These are phyloP conservation scores for Tethya wilhelma DNA, from an alignment of 37 sponge, comb jelly and placozoan genomes.

Conservation along the genomic window DNA sequence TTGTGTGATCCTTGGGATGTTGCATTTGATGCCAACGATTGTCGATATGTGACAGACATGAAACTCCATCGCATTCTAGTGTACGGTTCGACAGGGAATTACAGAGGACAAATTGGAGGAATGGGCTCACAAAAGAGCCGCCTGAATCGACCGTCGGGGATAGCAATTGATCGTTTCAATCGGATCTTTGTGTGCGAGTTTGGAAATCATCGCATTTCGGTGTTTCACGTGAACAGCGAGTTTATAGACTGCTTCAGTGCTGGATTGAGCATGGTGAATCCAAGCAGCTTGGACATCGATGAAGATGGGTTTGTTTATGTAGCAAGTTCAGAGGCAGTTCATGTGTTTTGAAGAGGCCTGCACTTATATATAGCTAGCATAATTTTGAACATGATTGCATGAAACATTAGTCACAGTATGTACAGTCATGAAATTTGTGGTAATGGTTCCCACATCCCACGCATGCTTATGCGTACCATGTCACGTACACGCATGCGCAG, in stretches of 20 bases:
- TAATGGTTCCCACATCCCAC: too few relatives aligned
- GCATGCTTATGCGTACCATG: too few relatives aligned
- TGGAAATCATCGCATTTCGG: slow-evolving; percentile 63
- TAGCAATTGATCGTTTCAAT: slow-evolving; percentile 52
- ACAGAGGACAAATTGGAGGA: slow-evolving; percentile 55
- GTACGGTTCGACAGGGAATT: slow-evolving; percentile 31
- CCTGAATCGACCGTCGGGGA: slow-evolving; percentile 61
- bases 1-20: slow-evolving; percentile 62
- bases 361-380: too few relatives aligned
- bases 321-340: slow-evolving; percentile 35
- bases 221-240: slow-evolving; percentile 59
- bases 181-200: slow-evolving; percentile 62
- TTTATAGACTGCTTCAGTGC: slow-evolving; percentile 67
- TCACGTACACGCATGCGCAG: too few relatives aligned
- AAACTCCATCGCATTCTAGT: slow-evolving; percentile 49
- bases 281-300: slow-evolving; percentile 48
- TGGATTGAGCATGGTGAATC: slow-evolving; percentile 68
- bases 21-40: slow-evolving; percentile 50
- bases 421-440: too few relatives aligned
- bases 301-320: slow-evolving; percentile 66
- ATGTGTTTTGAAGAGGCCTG: slow-evolving; percentile 50
- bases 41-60: slow-evolving; percentile 54
- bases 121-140: slow-evolving; percentile 59
- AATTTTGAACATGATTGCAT: too few relatives aligned
- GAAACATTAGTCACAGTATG: too few relatives aligned